Percentiles rank a stretch among this genome's conserved stretches.
These are phyloP conservation scores for Rhinophrynus dorsalis DNA, from an alignment of 2,797 vertebrate species.

Conservation along the genomic window DNA sequence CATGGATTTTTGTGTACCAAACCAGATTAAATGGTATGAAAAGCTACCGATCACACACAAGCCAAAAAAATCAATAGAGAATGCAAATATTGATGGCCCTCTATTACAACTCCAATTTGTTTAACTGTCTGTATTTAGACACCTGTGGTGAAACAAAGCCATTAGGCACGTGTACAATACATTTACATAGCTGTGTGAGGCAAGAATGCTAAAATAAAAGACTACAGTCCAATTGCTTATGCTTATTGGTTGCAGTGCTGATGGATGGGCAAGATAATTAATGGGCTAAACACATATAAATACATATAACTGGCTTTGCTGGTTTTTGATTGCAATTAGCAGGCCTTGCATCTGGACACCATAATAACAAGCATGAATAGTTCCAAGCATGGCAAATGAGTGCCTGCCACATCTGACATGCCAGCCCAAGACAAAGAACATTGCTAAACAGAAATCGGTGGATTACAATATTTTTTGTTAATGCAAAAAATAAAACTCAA, in stretches of 20 bases:
- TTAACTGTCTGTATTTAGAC: neutral
- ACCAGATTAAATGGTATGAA: too few relatives aligned
- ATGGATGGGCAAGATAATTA: conserved; percentile 11
- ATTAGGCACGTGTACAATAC: conserved; percentile 2
- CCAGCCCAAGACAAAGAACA: neutral
- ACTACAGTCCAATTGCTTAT: conserved; percentile 6
- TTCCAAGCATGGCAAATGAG: neutral
- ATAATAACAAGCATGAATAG: too few relatives aligned
- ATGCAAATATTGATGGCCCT: conserved; percentile 1
- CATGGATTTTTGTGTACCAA: too few relatives aligned
- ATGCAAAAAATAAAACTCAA: too few relatives aligned
- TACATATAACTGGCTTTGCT: too few relatives aligned
- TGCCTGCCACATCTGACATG: too few relatives aligned
- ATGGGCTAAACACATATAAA: conserved; percentile 5
- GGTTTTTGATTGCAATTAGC: too few relatives aligned
- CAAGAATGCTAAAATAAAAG: conserved; percentile 3
- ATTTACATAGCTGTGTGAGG: conserved; percentile 19
- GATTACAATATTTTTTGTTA: too few relatives aligned
- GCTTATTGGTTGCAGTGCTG: neutral
- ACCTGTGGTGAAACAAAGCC: conserved; percentile 2
- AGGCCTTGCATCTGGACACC: neutral
- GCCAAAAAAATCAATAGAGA: neutral
- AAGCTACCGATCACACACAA: neutral
- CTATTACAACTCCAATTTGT: neutral
- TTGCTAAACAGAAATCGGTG: too few relatives aligned